Evolutionary conservation across 1,140 invertebrate species (phyloP), one percentile per base, ranked within the genome.

Genomic region (Frieseomelitta varia): DNA sequence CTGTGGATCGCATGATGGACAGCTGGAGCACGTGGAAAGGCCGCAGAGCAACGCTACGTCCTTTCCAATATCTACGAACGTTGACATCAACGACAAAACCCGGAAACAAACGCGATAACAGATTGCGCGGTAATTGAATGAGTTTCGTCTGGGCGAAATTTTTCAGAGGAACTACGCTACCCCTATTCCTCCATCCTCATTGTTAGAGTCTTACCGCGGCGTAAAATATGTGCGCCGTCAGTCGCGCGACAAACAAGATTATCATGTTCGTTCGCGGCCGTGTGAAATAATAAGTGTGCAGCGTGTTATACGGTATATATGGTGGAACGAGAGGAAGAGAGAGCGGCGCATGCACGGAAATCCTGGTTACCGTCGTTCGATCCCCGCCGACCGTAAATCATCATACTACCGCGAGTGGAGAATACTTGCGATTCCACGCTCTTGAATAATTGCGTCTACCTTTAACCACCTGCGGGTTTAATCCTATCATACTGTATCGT

Each of bases 391-490:
- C 85, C 79, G 73, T 90, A 90, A 90, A 90, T 90, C 88, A 39
- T 39, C 30, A 90, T 87, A 81, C 75, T 30, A 81, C 58, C 78
- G 69, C 68, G n/a, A n/a, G 75, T 65, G 58, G 79, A 81, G 88
- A 87, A 89, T 86, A 76, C 75, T 85, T 84, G 85, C 83, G 68
- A 90, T 90, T 89, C 80, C 88, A 65, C 67, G 82, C 85, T 89
- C 69, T 80, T 89, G 88, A 90, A 90, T 90, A 90, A 90, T 90
- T 87, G 71, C 88, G 61, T 75, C 88, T 90, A 63, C 76, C 82
- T 80, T 87, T 81, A 85, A 77, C 85, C 83, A 89, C 86, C 79
- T 89, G 88, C 87, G 84, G 86, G 30, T 85, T 75, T 87, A 90
- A 90, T 90, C 86, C 88, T 85, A 90, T 85, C 80, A 87, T 34